Base-by-base conservation (phyloP, 2,888 invertebrate genomes). In the Drosophila colorata region DNA sequence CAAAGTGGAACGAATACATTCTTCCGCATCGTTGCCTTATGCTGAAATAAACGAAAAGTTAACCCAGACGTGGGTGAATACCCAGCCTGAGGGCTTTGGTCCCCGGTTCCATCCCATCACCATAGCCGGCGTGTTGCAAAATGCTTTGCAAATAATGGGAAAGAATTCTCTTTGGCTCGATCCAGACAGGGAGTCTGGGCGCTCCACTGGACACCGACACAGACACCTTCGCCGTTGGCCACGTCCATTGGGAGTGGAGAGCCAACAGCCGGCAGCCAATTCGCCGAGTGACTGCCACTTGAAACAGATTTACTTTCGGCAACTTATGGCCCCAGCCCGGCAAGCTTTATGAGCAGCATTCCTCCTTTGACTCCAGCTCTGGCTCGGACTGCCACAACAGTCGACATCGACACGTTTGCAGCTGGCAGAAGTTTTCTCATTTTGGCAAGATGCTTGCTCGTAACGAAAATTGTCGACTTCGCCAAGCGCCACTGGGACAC, bases 81-180 rank as follows among this genome's bases (percentile, higher is more conserved):
- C 33, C 13, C 47, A 8, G 48, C 9, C 51, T 28, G 49, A 40
- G 46, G 33, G 37, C n/a, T 4, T 37, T 18, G 14, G 31, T 11
- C 25, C 43, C 49, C n/a, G n/a, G n/a, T n/a, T n/a, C n/a, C 23
- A 41, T 41, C 18, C 23, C 48, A 33, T 59, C 44, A 55, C 61
- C 65, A 64, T 59, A 59, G 63, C 51, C 58, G 73, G 57, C 64
- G 67, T 64, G 72, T 53, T 90, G 90, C 88, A 90, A 80, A 80
- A 84, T 81, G 85, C 81, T 88, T 81, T 89, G 89, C 88, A 89
- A 90, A 87, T 90, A 90, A 89, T 86, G 78, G 73, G 49, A 74
- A 65, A 57, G 55, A 63, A 69, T 70, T 41, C 66, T 71, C 58
- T 65, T 63, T 48, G 31, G 18, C 43, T 23, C 58, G 40, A 60